Evolutionary conservation across 2,888 invertebrate species (phyloP), one percentile per base, ranked within the genome.

Genomic region (Schrankia costaestrigalis): DNA sequence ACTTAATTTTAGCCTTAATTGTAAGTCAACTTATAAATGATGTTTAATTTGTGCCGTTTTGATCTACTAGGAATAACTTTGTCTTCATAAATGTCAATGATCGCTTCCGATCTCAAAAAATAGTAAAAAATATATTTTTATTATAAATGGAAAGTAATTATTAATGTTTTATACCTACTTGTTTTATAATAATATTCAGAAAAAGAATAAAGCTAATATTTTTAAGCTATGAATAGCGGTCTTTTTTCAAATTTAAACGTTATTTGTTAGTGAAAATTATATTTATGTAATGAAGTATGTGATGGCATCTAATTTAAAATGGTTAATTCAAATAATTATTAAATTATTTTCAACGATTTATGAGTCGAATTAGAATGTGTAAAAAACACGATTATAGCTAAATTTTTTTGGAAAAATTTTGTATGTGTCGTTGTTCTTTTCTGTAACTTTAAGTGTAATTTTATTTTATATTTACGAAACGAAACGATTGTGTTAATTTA

Each of bases 261-360:
- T 33, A 37, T 46, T 43, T 52, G 24, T 55, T 50, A 47, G 44
- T n/a, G 41, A 27, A 54, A 48, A 10, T 33, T 41, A 23, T 51
- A 48, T 55, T 51, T 55, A 34, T 56, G 46, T 56, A 56, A 47
- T 56, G 37, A 34, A 40, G 47, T 45, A 58, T 56, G 54, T 57
- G 50, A 51, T 54, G 46, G 46, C 55, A 43, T 21, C 47, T 49
- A 51, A 31, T 28, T 42, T 46, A 42, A 56, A 46, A 30, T 31
- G 39, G 41, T 24, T 33, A 49, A 59, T 62, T 46, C 38, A 56
- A 55, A 48, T 56, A 56, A 76, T 77, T 73, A 69, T 68, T 63
- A 62, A 71, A 62, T 77, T 77, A 73, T 63, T 24, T 61, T 25
- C 29, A 62, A 46, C 35, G 76, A 76, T 74, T 71, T 74, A 41